Percentiles rank a stretch among this genome's conserved stretches.
Evolutionary conservation across 2,113 vertebrate genomes (phyloP).

Genomic region (Lathamus discolor): DNA sequence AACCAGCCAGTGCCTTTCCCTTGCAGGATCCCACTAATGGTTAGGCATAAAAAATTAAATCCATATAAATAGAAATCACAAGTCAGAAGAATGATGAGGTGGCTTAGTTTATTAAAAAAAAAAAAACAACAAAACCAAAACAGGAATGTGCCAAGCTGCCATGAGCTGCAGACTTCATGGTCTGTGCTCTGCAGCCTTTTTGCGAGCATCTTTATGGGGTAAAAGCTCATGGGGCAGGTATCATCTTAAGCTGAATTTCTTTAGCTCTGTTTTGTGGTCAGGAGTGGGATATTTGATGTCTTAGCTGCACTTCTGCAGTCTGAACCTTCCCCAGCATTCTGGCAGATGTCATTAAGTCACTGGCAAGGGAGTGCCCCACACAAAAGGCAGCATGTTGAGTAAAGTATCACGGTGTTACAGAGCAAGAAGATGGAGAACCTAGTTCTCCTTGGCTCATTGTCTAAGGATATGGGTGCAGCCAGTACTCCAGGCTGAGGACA

Average conservation of each 20-base stretch:
- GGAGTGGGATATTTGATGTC: background rate
- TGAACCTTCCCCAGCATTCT: background rate
- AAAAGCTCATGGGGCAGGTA: background rate
- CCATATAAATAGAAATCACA: background rate
- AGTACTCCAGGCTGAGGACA: background rate
- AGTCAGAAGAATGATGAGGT: background rate
- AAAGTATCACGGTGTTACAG: background rate
- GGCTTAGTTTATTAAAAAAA: background rate
- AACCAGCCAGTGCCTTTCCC: background rate
- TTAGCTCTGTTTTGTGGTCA: background rate
- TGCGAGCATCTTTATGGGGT: background rate
- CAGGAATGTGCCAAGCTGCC: background rate
- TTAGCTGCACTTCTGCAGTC: background rate
- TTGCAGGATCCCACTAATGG: background rate
- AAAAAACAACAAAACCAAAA: background rate
- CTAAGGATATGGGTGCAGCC: background rate
- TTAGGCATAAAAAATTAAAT: constrained; percentile 8
- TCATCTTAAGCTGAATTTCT: background rate
- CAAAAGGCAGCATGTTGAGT: background rate
- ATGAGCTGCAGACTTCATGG: background rate
- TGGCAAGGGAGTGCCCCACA: background rate
- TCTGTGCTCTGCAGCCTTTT: background rate
- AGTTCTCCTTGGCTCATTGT: background rate
- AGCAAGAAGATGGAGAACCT: background rate
- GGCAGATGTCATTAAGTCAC: background rate